Percentiles rank a stretch among this genome's conserved stretches.
Evolutionary conservation across 2,888 invertebrate genomes (phyloP).

Genomic region (Hydroisotoma schaefferi): DNA sequence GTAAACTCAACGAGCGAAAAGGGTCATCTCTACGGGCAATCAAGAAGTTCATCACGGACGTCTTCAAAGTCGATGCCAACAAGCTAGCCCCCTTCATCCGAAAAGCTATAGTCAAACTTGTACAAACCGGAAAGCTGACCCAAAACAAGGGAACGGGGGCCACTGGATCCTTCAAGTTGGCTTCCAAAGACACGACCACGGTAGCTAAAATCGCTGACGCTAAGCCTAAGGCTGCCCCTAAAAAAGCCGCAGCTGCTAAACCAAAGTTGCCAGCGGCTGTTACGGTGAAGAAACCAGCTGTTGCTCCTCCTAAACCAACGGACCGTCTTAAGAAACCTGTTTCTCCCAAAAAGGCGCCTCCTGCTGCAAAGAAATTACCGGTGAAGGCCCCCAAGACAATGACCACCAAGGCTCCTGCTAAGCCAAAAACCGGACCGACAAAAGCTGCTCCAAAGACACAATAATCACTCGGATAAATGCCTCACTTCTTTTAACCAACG

Average conservation of each 20-base stretch:
- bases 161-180: conserved; percentile 23
- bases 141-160: conserved; percentile 34
- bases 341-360: not conserved
- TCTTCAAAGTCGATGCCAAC: conserved; percentile 60
- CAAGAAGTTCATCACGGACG: conserved; percentile 61
- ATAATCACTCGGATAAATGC: not conserved
- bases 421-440: not conserved
- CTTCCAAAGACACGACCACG: conserved; percentile 2
- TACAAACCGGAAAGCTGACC: conserved; percentile 52
- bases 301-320: too few relatives aligned
- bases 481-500: not conserved
- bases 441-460: not conserved
- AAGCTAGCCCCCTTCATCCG: conserved; percentile 60
- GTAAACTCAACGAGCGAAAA: conserved; percentile 52
- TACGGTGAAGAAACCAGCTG: too few relatives aligned
- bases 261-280: not conserved
- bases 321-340: too few relatives aligned
- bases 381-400: not conserved
- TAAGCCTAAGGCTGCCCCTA: conserved; percentile 6
- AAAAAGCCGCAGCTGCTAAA: not conserved
- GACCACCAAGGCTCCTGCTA: not conserved
- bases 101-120: conserved; percentile 59
- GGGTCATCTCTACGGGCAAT: conserved; percentile 61
- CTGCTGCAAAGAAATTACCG: not conserved
- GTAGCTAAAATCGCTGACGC: conserved; percentile 2